Conservation (phyloP, 2,113 vertebrate genomes). For the Bufo gargarizans region DNA sequence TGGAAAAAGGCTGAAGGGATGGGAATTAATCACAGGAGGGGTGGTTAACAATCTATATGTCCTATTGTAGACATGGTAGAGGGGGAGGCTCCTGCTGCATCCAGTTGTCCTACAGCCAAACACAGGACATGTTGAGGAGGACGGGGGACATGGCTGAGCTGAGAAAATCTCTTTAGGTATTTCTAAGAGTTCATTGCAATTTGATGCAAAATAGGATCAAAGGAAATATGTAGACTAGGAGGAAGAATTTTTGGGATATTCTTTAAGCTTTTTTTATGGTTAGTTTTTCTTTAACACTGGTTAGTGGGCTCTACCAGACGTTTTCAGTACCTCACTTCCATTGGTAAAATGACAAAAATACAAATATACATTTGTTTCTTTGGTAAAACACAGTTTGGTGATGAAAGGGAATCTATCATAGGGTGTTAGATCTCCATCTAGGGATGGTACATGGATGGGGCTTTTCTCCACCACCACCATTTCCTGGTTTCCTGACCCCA, state of each 20-base stretch:
- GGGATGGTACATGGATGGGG: neutral
- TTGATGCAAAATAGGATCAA: too few species aligned
- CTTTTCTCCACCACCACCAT: too few species aligned
- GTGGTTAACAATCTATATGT: neutral
- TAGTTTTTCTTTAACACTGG: neutral
- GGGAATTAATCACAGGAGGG: neutral
- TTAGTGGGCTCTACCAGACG: neutral
- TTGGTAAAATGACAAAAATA: neutral
- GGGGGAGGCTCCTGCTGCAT: too few species aligned
- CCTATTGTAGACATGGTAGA: too few species aligned
- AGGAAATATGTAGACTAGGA: too few species aligned
- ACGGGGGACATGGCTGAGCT: too few species aligned
- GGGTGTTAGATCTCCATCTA: neutral
- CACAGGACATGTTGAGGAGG: too few species aligned
- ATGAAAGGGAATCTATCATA: constrained; percentile 34
- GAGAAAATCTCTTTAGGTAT: too few species aligned
- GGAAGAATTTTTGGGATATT: neutral
- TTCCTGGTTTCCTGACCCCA: too few species aligned
- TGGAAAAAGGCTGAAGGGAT: neutral
- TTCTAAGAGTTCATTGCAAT: too few species aligned
- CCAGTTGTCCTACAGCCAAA: too few species aligned
- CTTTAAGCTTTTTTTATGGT: neutral
- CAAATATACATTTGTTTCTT: neutral
- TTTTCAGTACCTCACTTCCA: neutral
- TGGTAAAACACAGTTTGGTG: constrained; percentile 21